Conservation (phyloP, 2,797 vertebrate genomes). For the Thalassophryne amazonica region DNA sequence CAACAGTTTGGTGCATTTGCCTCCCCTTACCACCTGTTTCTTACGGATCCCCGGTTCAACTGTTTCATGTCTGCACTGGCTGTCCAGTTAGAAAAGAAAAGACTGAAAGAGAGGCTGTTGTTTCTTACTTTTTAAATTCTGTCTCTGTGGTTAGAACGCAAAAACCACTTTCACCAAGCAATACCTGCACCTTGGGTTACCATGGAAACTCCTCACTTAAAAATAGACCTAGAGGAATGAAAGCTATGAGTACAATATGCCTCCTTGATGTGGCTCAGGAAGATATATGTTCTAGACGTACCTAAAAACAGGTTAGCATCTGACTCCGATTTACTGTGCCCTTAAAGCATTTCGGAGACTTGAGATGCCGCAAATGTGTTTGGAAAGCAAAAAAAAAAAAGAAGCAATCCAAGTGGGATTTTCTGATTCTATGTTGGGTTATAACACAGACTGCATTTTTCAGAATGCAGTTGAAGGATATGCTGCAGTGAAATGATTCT, state of each 20-base stretch:
- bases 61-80: conserved; percentile 30
- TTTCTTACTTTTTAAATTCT: conserved; percentile 48
- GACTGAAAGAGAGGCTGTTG: conserved; percentile 42
- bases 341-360: conserved; percentile 18
- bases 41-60: conserved; percentile 43
- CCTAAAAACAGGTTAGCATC: conserved; percentile 46
- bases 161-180: conserved; percentile 67
- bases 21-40: conserved; percentile 31
- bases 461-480: conserved; percentile 22
- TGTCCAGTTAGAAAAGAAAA: conserved; percentile 29
- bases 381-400: conserved; percentile 20
- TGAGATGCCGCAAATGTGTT: conserved; percentile 14
- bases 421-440: conserved; percentile 21
- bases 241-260: conserved; percentile 52
- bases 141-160: conserved; percentile 62
- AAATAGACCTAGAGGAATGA: conserved; percentile 73
- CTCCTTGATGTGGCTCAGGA: conserved; percentile 64
- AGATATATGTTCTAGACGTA: conserved; percentile 50
- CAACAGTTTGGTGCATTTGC: conserved; percentile 44
- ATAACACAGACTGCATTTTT: conserved; percentile 17
- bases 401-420: background rate
- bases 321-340: conserved; percentile 36
- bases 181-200: conserved; percentile 71
- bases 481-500: conserved; percentile 32
- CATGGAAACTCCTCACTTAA: conserved; percentile 78